Evolutionary conservation across 2,797 vertebrate species (phyloP).

Genomic region (Tamandua tetradactyla): DNA sequence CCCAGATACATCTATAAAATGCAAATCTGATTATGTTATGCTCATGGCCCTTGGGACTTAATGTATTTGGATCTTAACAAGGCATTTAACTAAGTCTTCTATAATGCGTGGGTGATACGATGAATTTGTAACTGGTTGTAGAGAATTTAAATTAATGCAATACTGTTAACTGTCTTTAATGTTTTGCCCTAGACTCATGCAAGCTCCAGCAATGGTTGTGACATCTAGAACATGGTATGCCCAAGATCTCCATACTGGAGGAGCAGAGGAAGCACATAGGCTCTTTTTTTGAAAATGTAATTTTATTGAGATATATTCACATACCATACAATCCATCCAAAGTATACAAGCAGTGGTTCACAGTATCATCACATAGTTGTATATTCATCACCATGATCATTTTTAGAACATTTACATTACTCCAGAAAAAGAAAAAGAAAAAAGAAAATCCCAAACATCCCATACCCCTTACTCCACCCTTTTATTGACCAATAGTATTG

Average conservation of each 20-base stretch:
- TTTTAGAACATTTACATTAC: no score
- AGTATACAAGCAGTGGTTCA: no score
- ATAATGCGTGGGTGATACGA: not conserved
- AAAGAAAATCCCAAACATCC: no score
- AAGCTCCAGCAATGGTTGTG: not conserved
- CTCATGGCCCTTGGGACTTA: not conserved
- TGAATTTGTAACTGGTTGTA: not conserved
- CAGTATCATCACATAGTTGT: no score
- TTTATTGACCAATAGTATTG: no score
- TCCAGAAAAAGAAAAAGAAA: no score
- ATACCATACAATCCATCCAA: no score
- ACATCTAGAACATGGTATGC: not conserved
- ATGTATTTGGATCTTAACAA: slow-evolving; percentile 14
- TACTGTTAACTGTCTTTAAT: not conserved
- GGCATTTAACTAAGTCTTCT: not conserved
- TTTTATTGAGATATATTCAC: no score
- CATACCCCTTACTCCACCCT: no score
- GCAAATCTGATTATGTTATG: not conserved
- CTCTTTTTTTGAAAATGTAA: no score
- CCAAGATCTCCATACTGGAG: not conserved
- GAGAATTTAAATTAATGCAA: not conserved
- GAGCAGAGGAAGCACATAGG: not conserved
- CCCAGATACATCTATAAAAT: not conserved
- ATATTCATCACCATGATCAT: no score
- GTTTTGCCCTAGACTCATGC: not conserved